Evolutionary conservation across 2,888 invertebrate species (phyloP), one percentile per base, ranked within the genome.

Genomic region (Myopa tessellatipennis): DNA sequence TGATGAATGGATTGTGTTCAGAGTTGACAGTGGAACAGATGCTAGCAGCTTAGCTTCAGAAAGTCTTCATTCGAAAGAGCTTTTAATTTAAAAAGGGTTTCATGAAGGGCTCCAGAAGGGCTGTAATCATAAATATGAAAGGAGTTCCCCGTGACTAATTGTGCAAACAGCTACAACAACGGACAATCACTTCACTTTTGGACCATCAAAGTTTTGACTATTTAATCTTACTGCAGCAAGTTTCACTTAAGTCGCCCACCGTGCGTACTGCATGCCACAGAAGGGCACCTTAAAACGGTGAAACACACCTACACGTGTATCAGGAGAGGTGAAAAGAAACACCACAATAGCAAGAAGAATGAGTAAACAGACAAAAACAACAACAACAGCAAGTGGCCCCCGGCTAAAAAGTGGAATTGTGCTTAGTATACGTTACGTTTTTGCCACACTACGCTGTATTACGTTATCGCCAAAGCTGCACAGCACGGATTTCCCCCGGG

Each of bases 401-500:
- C 34, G 68, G 16, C 10, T 14, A 55, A 10, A 45, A 16, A 52
- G 58, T 68, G 68, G 75, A 67, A 74, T 52, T 65, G 50, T 65
- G 50, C 34, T 26, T 50, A 73, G 14, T 60, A 72, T 60, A 60
- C 60, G 26, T 34, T 70, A 12, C 61, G 61, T 74, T 63, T 18
- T 14, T 75, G 68, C 12, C 18, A 38, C 74, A 52, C 75, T 70
- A 69, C 74, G 60, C 61, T 63, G 67, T 50, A 55, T 65, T 67
- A 63, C 74, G 77, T 74, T 77, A 77, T 77, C 77, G 77, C 55
- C 72, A 38, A 55, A 55, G 72, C 72, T 58, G 77, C 60, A 69
- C 58, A 45, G 69, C 72, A 69, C 60, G 77, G 55, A 58, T 58
- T 52, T 63, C 77, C 67, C 65, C 45, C 38, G 76, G n/a, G 76